These are phyloP conservation scores for Mormoops blainvillei DNA, from an alignment of 2,113 vertebrate genomes.

Conservation along the genomic window DNA sequence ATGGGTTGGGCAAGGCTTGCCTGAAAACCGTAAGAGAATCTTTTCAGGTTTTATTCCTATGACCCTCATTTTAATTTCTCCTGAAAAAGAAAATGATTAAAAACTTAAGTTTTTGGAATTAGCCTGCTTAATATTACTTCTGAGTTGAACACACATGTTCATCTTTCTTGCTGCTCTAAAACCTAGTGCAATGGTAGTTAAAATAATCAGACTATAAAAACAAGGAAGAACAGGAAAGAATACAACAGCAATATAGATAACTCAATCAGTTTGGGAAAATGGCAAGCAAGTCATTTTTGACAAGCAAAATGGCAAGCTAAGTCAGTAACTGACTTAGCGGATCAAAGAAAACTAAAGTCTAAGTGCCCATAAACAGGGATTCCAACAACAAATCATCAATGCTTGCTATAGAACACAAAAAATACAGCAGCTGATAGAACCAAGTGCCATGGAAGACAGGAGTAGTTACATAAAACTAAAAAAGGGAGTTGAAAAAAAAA, in stretches of 20 bases:
- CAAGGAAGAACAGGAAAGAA: background rate
- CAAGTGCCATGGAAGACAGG: background rate
- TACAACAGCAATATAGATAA: background rate
- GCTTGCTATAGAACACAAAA: background rate
- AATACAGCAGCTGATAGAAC: background rate
- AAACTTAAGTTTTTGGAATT: background rate
- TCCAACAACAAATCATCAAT: background rate
- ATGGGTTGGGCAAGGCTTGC: background rate
- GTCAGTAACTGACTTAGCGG: background rate
- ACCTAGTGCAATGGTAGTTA: background rate
- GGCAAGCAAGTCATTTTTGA: background rate
- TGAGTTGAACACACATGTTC: background rate
- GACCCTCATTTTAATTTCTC: slow-evolving; percentile 17
- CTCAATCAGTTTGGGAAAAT: background rate
- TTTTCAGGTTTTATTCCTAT: background rate
- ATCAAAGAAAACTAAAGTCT: background rate
- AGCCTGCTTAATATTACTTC: background rate
- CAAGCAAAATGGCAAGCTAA: background rate
- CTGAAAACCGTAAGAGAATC: background rate
- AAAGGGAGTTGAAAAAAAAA: background rate
- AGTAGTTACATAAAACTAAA: background rate
- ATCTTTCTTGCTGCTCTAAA: background rate
- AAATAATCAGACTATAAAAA: background rate
- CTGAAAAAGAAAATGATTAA: background rate
- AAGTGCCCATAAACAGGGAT: background rate